phyloP scores from a whole-genome alignment of 1,140 invertebrate genomes.

The Muscidifurax raptorellus region DNA sequence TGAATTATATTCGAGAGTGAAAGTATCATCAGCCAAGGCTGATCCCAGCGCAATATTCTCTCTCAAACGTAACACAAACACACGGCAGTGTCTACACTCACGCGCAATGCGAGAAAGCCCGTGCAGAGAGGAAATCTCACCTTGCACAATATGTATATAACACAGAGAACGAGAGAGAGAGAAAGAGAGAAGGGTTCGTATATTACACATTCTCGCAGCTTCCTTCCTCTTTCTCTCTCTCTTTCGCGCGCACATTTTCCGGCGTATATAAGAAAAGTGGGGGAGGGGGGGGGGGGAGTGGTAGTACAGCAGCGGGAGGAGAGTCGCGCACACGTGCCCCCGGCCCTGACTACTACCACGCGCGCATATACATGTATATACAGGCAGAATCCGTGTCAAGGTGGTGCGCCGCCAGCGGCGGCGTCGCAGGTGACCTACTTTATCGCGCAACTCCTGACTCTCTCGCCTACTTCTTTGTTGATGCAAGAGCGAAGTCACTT shows the following conservation, averaged over 20 bases:
- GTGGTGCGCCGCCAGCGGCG: conserved; percentile 58
- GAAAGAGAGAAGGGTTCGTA: not conserved
- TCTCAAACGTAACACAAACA: not conserved
- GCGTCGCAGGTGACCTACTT: conserved; percentile 53
- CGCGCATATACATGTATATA: not conserved
- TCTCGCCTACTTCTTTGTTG: not conserved
- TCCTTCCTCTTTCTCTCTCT: not conserved
- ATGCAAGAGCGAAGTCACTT: not conserved
- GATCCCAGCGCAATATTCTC: conserved; percentile 1
- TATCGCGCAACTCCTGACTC: not conserved
- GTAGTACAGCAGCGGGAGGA: not conserved
- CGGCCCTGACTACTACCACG: conserved; percentile 60
- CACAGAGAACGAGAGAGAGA: too few relatives aligned
- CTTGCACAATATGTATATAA: not conserved
- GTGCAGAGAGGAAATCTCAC: not conserved
- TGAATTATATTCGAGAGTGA: not conserved
- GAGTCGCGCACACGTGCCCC: conserved; percentile 50
- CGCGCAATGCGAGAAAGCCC: not conserved
- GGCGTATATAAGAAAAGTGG: not conserved
- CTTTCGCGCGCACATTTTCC: not conserved
- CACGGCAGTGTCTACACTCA: not conserved
- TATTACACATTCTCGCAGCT: too few relatives aligned
- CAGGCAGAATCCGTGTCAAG: conserved; percentile 69
- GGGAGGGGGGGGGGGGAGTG: not conserved
- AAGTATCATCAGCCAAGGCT: not conserved